phyloP scores from a whole-genome alignment of 2,113 vertebrate genomes.

The Mesitornis unicolor region DNA sequence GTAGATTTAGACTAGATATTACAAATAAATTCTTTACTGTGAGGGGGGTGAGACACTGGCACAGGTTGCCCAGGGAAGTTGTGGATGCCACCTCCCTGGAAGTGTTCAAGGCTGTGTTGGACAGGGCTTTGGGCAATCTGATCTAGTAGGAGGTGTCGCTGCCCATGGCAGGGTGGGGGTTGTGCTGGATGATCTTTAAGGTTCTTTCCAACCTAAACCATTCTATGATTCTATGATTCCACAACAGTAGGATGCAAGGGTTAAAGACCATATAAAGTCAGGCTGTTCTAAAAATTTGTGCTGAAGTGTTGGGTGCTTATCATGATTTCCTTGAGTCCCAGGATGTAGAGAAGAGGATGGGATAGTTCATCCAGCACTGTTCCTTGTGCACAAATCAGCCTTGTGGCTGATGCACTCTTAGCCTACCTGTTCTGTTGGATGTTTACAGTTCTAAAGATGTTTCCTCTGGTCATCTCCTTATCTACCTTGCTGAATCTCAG shows the following conservation, averaged over 20 bases:
- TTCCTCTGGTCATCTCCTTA: background rate
- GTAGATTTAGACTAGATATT: too few relatives aligned
- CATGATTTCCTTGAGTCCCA: background rate
- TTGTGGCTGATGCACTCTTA: background rate
- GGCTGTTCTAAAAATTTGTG: background rate
- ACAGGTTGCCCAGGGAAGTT: too few relatives aligned
- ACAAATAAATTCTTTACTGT: too few relatives aligned
- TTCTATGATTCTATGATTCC: too few relatives aligned
- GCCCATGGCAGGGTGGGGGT: too few relatives aligned
- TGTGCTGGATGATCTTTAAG: too few relatives aligned
- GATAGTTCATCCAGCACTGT: background rate
- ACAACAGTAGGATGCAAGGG: background rate
- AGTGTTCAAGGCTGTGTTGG: too few relatives aligned
- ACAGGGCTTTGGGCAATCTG: too few relatives aligned
- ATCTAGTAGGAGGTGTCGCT: too few relatives aligned
- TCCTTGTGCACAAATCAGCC: background rate
- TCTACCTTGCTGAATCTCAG: background rate
- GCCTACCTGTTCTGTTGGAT: accelerated
- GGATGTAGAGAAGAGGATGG: background rate
- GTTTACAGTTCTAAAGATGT: background rate
- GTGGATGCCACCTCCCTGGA: too few relatives aligned
- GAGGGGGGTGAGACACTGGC: too few relatives aligned
- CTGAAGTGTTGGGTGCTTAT: background rate
- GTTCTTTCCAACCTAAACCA: too few relatives aligned
- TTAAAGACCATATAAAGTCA: background rate